Evolutionary conservation across 2,888 invertebrate species (phyloP).

Genomic region (Notodonta ziczac): DNA sequence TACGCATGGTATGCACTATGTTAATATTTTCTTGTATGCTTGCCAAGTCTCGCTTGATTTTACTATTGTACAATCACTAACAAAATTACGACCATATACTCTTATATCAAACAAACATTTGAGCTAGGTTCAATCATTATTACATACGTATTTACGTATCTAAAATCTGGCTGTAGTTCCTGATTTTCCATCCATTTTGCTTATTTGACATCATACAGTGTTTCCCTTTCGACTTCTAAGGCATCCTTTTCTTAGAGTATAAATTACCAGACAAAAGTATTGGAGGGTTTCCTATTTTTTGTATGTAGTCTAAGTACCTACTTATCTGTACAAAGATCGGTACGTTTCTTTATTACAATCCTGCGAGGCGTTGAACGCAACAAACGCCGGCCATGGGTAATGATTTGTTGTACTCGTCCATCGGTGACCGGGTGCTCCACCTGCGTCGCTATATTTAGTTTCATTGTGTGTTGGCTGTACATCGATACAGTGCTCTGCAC

Average conservation of each 20-base stretch:
- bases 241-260: too few species aligned
- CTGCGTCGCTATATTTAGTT: constrained; percentile 77
- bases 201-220: too few species aligned
- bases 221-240: too few species aligned
- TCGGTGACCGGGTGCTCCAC: constrained; percentile 63
- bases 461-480: constrained; percentile 75
- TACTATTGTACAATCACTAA: constrained; percentile 29
- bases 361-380: constrained; percentile 15
- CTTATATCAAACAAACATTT: constrained; percentile 15
- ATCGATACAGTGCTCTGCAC: constrained; percentile 59
- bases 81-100: constrained; percentile 27
- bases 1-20: constrained; percentile 38
- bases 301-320: not conserved
- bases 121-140: not conserved
- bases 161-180: too few species aligned
- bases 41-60: constrained; percentile 40
- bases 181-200: too few species aligned
- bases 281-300: too few species aligned
- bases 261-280: too few species aligned
- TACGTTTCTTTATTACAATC: not conserved
- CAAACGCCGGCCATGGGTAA: constrained; percentile 41
- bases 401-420: constrained; percentile 56
- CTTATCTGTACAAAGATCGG: not conserved
- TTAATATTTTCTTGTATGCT: constrained; percentile 48
- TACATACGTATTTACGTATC: not conserved